Evolutionary conservation across 2,797 vertebrate genomes (phyloP), one percentile per base, ranked within the genome.

Genomic region (Sciaenops ocellatus): DNA sequence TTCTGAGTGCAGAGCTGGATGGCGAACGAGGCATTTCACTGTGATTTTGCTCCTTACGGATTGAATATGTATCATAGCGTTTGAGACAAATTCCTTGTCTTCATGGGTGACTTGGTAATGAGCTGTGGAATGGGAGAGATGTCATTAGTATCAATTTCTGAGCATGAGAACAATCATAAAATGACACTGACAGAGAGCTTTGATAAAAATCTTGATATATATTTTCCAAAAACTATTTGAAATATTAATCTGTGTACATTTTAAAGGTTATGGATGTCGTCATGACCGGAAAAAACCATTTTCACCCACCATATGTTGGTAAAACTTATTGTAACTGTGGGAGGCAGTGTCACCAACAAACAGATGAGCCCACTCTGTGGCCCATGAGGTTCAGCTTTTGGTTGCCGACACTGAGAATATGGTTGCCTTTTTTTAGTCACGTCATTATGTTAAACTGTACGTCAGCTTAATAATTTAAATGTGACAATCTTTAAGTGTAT

Each of bases 1-100:
- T 8, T 38, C 1, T 24, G 74, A 56, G 44, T 62, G 18, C 28
- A 90, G 66, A 26, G 74, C 78, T 12, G 83, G 82, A 66, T 95
- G 90, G 17, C 18, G 90, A 69, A 91, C 87, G 1, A 95, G 47
- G 71, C 95, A 96, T 80, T 86, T 95, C 73, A 96, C 85, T 4
- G 69, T 78, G 28, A 85, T 30, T 52, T 38, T 86, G 2, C 56
- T 85, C 47, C 62, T 28, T 16, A 70, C 38, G 13, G 80, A 38
- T 6, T 69, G 22, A 46, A 96, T 0, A 2, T 22, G 28, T 7
- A 95, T 12, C 3, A 59, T 38, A 15, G 34, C 81, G 5, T 5
- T 57, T 5, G 93, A 83, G 3, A 76, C 41, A 59, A 80, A 87
- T 70, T 73, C 93, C 10, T 79, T 80, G 10, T 11, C 28, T 62